phyloP scores from a whole-genome alignment of 1,140 invertebrate genomes.

The Leucophenga varia region DNA sequence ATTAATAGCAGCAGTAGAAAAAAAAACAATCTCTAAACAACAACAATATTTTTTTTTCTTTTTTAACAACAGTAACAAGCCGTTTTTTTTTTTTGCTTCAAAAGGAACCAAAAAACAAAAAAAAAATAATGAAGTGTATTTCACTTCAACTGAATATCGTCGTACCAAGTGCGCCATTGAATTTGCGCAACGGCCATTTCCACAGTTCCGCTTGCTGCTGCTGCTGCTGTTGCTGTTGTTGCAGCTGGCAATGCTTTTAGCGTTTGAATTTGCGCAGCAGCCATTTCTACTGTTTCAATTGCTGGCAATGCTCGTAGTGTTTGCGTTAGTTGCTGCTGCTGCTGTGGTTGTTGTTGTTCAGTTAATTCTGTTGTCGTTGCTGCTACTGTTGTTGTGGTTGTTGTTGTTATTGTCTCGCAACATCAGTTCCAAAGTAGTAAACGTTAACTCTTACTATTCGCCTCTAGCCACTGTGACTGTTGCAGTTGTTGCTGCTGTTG shows the following conservation, averaged over 20 bases:
- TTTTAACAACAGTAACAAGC: too few relatives aligned
- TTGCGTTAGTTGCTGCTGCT: constrained; percentile 12
- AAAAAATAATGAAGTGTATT: too few relatives aligned
- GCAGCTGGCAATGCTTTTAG: not conserved
- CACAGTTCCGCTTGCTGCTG: constrained; percentile 7
- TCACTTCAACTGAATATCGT: too few relatives aligned
- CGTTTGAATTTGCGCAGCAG: not conserved
- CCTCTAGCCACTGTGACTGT: constrained; percentile 22
- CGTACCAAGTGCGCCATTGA: too few relatives aligned
- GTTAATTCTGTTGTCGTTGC: constrained; percentile 10
- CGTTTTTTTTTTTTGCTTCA: too few relatives aligned
- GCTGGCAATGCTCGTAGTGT: constrained; percentile 1
- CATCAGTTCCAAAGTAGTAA: constrained; percentile 1
- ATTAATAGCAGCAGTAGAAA: too few relatives aligned
- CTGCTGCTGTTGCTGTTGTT: constrained; percentile 2
- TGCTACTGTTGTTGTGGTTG: constrained; percentile 3
- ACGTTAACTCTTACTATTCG: constrained; percentile 1
- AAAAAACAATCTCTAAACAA: too few relatives aligned
- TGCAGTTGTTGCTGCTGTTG: constrained; percentile 3
- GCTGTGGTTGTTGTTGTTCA: constrained; percentile 2
- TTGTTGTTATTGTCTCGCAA: not conserved
- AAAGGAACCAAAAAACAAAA: too few relatives aligned
- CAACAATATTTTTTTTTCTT: too few relatives aligned
- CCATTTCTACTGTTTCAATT: too few relatives aligned
- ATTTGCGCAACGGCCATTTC: too few relatives aligned